A percentile compares a stretch with the other conserved stretches of the same genome.
phyloP scores from a whole-genome alignment of 2,888 invertebrate species.

The Apomyelois bistriatella region DNA sequence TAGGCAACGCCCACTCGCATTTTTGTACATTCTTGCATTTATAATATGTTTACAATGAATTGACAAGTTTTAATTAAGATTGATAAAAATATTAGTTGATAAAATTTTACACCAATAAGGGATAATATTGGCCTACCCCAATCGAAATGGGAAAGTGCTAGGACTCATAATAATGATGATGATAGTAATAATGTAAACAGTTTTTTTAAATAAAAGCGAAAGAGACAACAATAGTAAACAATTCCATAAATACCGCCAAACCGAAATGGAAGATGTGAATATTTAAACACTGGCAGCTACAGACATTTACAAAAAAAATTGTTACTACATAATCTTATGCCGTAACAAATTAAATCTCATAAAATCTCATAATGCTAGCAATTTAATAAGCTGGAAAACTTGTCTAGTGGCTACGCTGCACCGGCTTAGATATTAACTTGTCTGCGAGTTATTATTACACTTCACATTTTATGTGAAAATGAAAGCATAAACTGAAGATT shows the following conservation, averaged over 20 bases:
- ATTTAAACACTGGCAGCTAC: too few relatives aligned
- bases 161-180: too few relatives aligned
- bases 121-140: too few relatives aligned
- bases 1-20: slow-evolving; percentile 16
- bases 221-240: too few relatives aligned
- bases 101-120: too few relatives aligned
- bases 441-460: background rate
- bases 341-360: background rate
- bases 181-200: too few relatives aligned
- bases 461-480: slow-evolving; percentile 5
- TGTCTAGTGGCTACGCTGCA: background rate
- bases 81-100: too few relatives aligned
- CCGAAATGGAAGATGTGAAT: too few relatives aligned
- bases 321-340: background rate
- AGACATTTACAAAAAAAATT: too few relatives aligned
- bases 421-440: slow-evolving; percentile 1
- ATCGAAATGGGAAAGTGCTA: too few relatives aligned
- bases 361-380: slow-evolving; percentile 2
- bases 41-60: slow-evolving; percentile 20
- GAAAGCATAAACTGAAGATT: background rate
- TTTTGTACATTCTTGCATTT: slow-evolving; percentile 10
- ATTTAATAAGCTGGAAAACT: slow-evolving; percentile 5
- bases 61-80: background rate
- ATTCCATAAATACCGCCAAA: too few relatives aligned
- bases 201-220: too few relatives aligned